phyloP scores from a whole-genome alignment of 1,140 invertebrate genomes.

The Caenorhabditis briggsae region DNA sequence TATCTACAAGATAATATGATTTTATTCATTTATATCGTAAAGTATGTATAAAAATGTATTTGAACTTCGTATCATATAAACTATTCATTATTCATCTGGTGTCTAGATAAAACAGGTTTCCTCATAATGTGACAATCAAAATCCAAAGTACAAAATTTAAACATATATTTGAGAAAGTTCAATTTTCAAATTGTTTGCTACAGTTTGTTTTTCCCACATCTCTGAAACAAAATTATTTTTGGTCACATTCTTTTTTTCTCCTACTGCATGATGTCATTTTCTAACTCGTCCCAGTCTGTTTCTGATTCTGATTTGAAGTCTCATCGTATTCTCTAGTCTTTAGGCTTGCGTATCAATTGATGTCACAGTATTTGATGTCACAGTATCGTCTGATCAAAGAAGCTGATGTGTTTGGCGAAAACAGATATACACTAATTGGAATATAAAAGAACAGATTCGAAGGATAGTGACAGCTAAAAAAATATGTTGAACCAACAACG shows the following conservation, averaged over 20 bases:
- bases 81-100: too few relatives aligned
- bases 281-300: neutral
- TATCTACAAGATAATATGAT: neutral
- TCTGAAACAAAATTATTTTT: neutral
- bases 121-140: too few relatives aligned
- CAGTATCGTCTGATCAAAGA: constrained; percentile 20
- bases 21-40: too few relatives aligned
- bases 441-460: neutral
- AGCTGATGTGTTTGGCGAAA: constrained; percentile 36
- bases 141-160: too few relatives aligned
- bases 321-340: constrained; percentile 18
- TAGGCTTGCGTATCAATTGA: neutral
- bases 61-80: too few relatives aligned
- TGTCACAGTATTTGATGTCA: constrained; percentile 24
- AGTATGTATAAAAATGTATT: too few relatives aligned
- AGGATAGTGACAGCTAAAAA: neutral
- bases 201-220: neutral
- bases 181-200: neutral
- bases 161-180: neutral
- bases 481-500: neutral
- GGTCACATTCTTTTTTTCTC: constrained; percentile 11
- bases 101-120: too few relatives aligned
- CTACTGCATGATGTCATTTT: constrained; percentile 3
- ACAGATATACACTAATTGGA: neutral
- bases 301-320: constrained; percentile 28